Conservation (phyloP, 2,113 vertebrate species). For the Apistogramma diplotaenia region DNA sequence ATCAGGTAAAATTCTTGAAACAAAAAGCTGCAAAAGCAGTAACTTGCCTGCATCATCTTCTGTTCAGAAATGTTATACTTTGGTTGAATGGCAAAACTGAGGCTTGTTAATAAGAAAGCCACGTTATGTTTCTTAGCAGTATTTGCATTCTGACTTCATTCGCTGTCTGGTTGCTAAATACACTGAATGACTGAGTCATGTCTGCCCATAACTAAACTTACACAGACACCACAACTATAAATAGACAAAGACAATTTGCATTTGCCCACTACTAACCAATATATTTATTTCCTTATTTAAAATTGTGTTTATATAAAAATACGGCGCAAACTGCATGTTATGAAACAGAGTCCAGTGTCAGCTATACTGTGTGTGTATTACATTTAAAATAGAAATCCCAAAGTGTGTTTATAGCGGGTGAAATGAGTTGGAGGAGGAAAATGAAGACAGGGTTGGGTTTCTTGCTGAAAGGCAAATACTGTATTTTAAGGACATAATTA, state of each 20-base stretch:
- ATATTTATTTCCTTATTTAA: neutral
- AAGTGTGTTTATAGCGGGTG: neutral
- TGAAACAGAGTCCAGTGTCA: neutral
- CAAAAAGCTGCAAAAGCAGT: neutral
- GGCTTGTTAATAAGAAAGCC: neutral
- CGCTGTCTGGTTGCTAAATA: constrained; percentile 30
- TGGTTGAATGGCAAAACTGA: neutral
- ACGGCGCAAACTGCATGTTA: neutral
- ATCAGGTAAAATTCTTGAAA: neutral
- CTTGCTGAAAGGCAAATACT: constrained; percentile 35
- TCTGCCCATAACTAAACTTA: constrained; percentile 21
- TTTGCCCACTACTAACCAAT: neutral
- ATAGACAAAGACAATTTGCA: constrained; percentile 4
- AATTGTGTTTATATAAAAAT: neutral
- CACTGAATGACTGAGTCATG: constrained; percentile 26
- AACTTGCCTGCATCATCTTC: neutral
- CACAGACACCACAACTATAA: constrained; percentile 7
- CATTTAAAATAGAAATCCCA: neutral
- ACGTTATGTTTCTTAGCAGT: neutral
- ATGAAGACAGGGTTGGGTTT: constrained; percentile 36
- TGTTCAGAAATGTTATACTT: neutral
- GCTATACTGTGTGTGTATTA: neutral
- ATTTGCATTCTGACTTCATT: constrained; percentile 20
- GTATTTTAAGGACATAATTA: constrained; percentile 68
- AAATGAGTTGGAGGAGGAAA: constrained; percentile 26